phyloP scores from a whole-genome alignment of 2,888 invertebrate species.

The Eudasyphora cyanicolor region DNA sequence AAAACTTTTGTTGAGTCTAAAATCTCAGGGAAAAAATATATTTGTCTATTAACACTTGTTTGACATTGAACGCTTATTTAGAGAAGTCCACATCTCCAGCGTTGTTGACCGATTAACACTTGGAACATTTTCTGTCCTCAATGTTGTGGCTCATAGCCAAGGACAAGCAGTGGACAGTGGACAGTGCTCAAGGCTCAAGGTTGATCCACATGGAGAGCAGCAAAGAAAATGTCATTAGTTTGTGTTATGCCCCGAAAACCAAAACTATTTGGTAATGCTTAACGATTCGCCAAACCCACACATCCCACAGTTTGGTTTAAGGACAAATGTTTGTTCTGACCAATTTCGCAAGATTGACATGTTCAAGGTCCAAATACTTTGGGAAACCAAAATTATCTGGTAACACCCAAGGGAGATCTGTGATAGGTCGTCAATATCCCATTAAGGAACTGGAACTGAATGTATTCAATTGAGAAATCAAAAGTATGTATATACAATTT shows the following conservation, averaged over 20 bases:
- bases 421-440: background rate
- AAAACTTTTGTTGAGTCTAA: constrained; percentile 45
- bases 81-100: background rate
- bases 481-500: too few relatives aligned
- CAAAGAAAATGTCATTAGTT: constrained; percentile 22
- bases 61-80: constrained; percentile 58
- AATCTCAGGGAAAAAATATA: too few relatives aligned
- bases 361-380: background rate
- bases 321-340: constrained; percentile 21
- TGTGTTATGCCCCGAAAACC: constrained; percentile 20
- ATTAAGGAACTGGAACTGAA: too few relatives aligned
- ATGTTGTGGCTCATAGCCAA: constrained; percentile 39
- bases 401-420: background rate
- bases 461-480: too few relatives aligned
- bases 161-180: too few relatives aligned
- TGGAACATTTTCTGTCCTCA: constrained; percentile 32
- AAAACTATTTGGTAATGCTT: constrained; percentile 43
- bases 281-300: constrained; percentile 33
- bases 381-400: background rate
- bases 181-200: background rate
- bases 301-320: constrained; percentile 2
- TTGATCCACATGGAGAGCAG: constrained; percentile 28
- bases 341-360: background rate
- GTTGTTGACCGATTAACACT: constrained; percentile 45
- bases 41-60: constrained; percentile 45